Base-by-base conservation (phyloP, 2,797 vertebrate genomes). In the Galago senegalensis region DNA sequence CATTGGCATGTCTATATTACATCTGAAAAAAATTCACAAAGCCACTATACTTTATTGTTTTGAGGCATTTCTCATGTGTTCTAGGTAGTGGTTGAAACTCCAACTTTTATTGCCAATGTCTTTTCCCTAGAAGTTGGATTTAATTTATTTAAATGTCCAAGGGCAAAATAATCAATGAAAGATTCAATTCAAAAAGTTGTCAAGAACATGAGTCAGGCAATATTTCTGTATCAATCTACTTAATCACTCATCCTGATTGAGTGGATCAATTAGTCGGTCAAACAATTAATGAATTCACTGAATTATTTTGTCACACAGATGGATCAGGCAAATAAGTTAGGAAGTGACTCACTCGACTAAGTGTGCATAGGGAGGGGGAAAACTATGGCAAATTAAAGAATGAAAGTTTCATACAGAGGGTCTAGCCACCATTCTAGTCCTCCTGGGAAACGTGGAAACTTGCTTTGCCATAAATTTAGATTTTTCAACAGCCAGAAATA, bases 61-160 rank as follows among this genome's bases (percentile, higher is more conserved):
- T 83, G 37, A 21, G 40, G 12, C 8, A 49, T 84, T 43, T 56
- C 14, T 69, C 37, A 72, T 87, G 10, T 80, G 83, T 83, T 23
- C 58, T 58, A 86, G 27, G 75, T 72, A 25, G 21, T 23, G 27
- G 18, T 23, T 97, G 43, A 92, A 75, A 79, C 7, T 85, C 65
- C 83, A 83, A 79, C 58, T 91, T 87, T 89, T 91, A 37, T 60
- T 93, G 63, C 72, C 60, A 89, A 80, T 10, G 83, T 69, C 27
- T 79, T 87, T 92, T 73, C 56, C n/a, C 16, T 61, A 91, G 31
- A 87, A 86, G 37, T 73, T 94, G 21, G 7, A 84, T 76, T 72
- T 93, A 94, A 96, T 95, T 96, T 93, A 77, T 83, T 93, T 84
- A 93, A 96, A 91, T 56, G 21, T 27, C 43, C n/a, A 49, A 82